Percentiles rank a stretch among this genome's conserved stretches.
phyloP scores from a whole-genome alignment of 2,113 vertebrate genomes.

The Chaetura pelagica region DNA sequence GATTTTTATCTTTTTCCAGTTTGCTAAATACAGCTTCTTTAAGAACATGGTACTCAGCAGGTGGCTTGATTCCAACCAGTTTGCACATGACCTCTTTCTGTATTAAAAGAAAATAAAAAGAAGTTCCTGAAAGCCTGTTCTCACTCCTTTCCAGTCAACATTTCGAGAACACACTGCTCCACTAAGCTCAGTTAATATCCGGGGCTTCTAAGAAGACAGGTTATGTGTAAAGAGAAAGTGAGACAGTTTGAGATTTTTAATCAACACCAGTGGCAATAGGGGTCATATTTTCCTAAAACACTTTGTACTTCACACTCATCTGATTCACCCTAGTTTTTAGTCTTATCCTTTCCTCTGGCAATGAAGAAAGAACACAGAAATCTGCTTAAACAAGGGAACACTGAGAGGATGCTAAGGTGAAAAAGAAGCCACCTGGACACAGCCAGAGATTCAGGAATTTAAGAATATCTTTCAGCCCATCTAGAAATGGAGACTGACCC shows the following conservation, averaged over 20 bases:
- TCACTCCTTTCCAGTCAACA: background rate
- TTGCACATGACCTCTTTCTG: conserved; percentile 91
- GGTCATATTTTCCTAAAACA: background rate
- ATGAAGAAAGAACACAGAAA: background rate
- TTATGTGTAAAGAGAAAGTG: background rate
- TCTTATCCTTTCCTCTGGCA: background rate
- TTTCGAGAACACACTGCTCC: background rate
- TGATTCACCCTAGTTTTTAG: background rate
- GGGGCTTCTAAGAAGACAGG: background rate
- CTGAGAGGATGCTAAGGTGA: background rate
- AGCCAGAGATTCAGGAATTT: background rate
- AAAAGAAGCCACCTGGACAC: background rate
- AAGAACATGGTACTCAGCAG: conserved; percentile 73
- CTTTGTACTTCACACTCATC: background rate
- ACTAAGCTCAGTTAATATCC: background rate
- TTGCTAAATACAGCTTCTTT: conserved; percentile 81
- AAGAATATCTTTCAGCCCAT: background rate
- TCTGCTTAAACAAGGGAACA: background rate
- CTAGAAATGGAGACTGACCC: background rate
- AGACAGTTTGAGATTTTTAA: background rate
- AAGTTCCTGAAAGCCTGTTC: background rate
- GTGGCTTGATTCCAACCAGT: conserved; percentile 80
- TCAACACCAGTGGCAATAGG: background rate
- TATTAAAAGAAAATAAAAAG: conserved; percentile 40
- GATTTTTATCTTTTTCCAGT: conserved; percentile 79